Evolutionary conservation across 2,113 vertebrate genomes (phyloP).

Genomic region (Hassar affinis): DNA sequence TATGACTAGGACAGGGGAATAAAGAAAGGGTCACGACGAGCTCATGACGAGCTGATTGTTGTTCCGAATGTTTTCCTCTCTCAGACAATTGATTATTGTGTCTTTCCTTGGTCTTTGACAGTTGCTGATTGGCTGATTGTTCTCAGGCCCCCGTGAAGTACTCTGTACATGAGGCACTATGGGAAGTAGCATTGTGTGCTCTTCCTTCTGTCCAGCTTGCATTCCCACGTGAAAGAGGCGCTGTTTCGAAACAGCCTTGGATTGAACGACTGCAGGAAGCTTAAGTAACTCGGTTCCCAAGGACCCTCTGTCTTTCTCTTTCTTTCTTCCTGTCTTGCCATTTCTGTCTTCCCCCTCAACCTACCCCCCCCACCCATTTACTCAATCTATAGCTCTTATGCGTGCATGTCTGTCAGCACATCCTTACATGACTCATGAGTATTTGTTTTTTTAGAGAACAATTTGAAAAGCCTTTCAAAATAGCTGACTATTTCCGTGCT

Average conservation of each 20-base stretch:
- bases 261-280: conserved; percentile 77
- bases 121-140: conserved; percentile 97
- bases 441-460: conserved; percentile 20
- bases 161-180: conserved; percentile 85
- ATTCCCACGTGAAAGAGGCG: conserved; percentile 98
- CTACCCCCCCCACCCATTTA: conserved; percentile 41
- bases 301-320: conserved; percentile 54
- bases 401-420: conserved; percentile 59
- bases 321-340: conserved; percentile 33
- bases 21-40: conserved; percentile 59
- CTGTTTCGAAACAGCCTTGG: conserved; percentile 77
- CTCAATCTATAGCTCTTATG: conserved; percentile 66
- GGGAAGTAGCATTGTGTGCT: conserved; percentile 98
- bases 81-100: conserved; percentile 94
- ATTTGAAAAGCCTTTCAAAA: conserved; percentile 3
- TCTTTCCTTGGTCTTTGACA: conserved; percentile 81
- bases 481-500: conserved; percentile 29
- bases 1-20: conserved; percentile 59
- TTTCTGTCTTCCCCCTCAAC: conserved; percentile 19
- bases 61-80: conserved; percentile 69
- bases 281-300: conserved; percentile 80
- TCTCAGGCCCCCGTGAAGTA: conserved; percentile 80
- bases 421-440: conserved; percentile 32
- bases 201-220: conserved; percentile 87
- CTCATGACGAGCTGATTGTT: conserved; percentile 70